phyloP scores from a whole-genome alignment of 2,797 vertebrate genomes.

The Propithecus perrieri region DNA sequence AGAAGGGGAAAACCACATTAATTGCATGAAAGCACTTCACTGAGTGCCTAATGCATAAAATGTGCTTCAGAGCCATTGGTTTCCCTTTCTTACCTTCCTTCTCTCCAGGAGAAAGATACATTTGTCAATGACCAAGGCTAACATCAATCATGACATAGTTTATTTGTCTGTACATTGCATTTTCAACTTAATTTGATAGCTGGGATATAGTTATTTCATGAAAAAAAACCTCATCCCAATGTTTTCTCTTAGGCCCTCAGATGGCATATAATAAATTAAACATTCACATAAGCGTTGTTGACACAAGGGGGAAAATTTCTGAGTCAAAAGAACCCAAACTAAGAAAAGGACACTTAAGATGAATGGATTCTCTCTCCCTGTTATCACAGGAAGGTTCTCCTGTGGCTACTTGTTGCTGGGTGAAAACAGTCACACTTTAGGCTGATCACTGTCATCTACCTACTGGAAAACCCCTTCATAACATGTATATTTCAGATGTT shows the following conservation, averaged over 20 bases:
- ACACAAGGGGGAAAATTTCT: conserved; percentile 54
- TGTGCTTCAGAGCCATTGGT: not conserved
- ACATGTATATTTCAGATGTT: conserved; percentile 29
- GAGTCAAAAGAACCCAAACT: conserved; percentile 34
- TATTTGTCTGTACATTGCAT: not conserved
- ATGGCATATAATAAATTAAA: conserved; percentile 57
- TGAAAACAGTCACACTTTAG: conserved; percentile 2
- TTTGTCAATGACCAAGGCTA: not conserved
- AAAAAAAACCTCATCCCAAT: not conserved
- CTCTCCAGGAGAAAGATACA: not conserved
- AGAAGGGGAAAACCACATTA: not conserved
- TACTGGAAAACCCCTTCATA: conserved; percentile 3
- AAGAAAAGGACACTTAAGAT: conserved; percentile 55
- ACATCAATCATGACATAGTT: not conserved
- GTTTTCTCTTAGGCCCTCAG: conserved; percentile 39
- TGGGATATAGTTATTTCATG: conserved; percentile 18
- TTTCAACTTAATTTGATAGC: conserved; percentile 59
- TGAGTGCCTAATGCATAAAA: not conserved
- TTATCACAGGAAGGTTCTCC: not conserved
- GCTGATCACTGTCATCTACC: not conserved
- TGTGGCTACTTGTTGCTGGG: not conserved
- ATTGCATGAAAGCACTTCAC: too few species aligned
- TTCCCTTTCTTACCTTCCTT: not conserved
- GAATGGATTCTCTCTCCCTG: not conserved
- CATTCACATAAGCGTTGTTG: conserved; percentile 37